These are phyloP conservation scores for Gadopsis bispinosus DNA, from an alignment of 2,797 vertebrate species.

Conservation along the genomic window DNA sequence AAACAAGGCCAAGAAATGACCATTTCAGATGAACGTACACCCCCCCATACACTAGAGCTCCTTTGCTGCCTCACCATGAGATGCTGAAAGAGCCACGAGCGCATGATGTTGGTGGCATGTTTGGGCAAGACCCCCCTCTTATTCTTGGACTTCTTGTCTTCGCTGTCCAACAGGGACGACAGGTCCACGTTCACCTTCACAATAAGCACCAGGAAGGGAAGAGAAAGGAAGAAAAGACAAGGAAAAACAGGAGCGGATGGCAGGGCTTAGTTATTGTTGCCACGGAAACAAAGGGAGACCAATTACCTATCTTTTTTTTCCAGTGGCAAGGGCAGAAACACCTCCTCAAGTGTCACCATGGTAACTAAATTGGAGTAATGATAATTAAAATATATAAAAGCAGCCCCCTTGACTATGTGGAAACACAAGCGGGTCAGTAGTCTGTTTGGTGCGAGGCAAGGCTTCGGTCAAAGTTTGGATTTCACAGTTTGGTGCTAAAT, in stretches of 20 bases:
- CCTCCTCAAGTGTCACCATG: slow-evolving; percentile 84
- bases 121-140: slow-evolving; percentile 97
- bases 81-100: slow-evolving; percentile 99
- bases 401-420: slow-evolving; percentile 42
- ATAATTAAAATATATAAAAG: slow-evolving; percentile 79
- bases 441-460: slow-evolving; percentile 19
- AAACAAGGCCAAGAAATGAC: neutral
- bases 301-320: slow-evolving; percentile 80
- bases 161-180: slow-evolving; percentile 93
- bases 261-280: slow-evolving; percentile 83
- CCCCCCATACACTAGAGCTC: neutral
- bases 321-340: slow-evolving; percentile 82
- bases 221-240: slow-evolving; percentile 31
- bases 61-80: slow-evolving; percentile 91
- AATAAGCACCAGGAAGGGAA: slow-evolving; percentile 49
- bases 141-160: slow-evolving; percentile 99
- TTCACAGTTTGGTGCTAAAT: slow-evolving; percentile 25
- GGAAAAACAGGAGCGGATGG: slow-evolving; percentile 49
- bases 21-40: neutral
- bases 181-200: slow-evolving; percentile 96
- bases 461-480: slow-evolving; percentile 33
- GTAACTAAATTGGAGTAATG: slow-evolving; percentile 86
- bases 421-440: slow-evolving; percentile 55
- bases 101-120: slow-evolving; percentile 99
- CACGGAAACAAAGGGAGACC: slow-evolving; percentile 86